Conservation (phyloP, 1,140 invertebrate species). For the Drosophila arizonae region DNA sequence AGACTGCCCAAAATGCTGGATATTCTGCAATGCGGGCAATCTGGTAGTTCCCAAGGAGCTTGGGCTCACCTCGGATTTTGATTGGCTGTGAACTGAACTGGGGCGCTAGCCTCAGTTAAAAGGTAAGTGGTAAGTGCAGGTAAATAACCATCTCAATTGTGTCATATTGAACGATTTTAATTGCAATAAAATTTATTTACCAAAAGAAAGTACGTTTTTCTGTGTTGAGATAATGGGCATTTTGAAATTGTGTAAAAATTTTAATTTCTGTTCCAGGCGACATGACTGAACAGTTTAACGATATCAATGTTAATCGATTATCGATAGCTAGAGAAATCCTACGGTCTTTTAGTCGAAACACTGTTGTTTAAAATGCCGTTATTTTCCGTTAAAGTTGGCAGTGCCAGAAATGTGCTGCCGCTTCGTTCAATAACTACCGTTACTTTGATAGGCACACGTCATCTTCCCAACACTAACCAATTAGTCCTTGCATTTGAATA, state of each 20-base stretch:
- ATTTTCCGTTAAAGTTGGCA: not conserved
- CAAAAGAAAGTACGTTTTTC: not conserved
- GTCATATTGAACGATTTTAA: slow-evolving; percentile 8
- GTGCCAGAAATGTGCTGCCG: not conserved
- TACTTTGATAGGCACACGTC: slow-evolving; percentile 1
- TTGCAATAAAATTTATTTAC: not conserved
- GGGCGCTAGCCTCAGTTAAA: slow-evolving; percentile 17
- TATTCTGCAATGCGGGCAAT: slow-evolving; percentile 21
- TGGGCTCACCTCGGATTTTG: slow-evolving; percentile 26
- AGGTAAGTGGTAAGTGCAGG: slow-evolving; percentile 50
- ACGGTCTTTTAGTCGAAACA: not conserved
- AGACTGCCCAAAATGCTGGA: slow-evolving; percentile 69
- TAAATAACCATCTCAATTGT: slow-evolving; percentile 14
- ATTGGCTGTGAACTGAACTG: slow-evolving; percentile 27
- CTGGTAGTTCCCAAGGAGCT: slow-evolving; percentile 33
- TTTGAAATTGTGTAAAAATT: not conserved
- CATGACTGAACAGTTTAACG: not conserved
- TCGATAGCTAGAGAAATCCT: not conserved
- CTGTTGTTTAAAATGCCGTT: not conserved
- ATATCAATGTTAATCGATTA: not conserved
- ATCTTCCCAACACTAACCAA: too few relatives aligned
- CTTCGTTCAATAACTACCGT: not conserved
- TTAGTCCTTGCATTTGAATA: not conserved
- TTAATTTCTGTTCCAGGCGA: too few relatives aligned
- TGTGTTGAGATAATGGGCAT: not conserved